phyloP scores from a whole-genome alignment of 1,140 invertebrate species.

The Euschistus heros region DNA sequence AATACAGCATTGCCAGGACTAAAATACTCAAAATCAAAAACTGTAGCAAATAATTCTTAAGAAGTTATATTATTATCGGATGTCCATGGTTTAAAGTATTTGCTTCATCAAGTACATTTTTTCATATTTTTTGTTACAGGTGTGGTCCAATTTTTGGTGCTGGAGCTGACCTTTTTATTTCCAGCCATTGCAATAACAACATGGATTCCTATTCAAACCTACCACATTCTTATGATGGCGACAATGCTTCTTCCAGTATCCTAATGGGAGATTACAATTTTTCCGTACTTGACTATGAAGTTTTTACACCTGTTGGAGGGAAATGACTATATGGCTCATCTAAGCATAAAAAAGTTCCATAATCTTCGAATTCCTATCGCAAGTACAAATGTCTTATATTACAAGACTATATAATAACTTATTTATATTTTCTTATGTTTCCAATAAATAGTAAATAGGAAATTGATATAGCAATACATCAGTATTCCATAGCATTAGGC shows the following conservation, averaged over 20 bases:
- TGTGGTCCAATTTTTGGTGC: constrained; percentile 89
- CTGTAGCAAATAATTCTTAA: too few relatives aligned
- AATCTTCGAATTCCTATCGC: too few relatives aligned
- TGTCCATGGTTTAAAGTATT: neutral
- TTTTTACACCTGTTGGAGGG: constrained; percentile 50
- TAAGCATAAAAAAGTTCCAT: too few relatives aligned
- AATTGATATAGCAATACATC: too few relatives aligned
- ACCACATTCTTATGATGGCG: constrained; percentile 80
- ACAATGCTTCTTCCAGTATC: constrained; percentile 56
- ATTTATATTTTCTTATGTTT: too few relatives aligned
- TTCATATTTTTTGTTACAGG: constrained; percentile 39
- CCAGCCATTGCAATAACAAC: constrained; percentile 73
- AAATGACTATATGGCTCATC: too few relatives aligned
- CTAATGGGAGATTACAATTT: constrained; percentile 85
- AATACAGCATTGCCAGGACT: too few relatives aligned
- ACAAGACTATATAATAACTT: too few relatives aligned
- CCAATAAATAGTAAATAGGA: too few relatives aligned
- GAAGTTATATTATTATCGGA: neutral
- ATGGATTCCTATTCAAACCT: constrained; percentile 83
- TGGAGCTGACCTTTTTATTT: constrained; percentile 77
- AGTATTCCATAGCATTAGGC: too few relatives aligned
- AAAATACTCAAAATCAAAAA: too few relatives aligned
- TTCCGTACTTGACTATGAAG: constrained; percentile 77
- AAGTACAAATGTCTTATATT: too few relatives aligned
- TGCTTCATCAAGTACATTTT: neutral